A percentile compares a stretch with the other conserved stretches of the same genome.
Evolutionary conservation across 2,113 vertebrate species (phyloP).

Genomic region (Sturnus vulgaris): DNA sequence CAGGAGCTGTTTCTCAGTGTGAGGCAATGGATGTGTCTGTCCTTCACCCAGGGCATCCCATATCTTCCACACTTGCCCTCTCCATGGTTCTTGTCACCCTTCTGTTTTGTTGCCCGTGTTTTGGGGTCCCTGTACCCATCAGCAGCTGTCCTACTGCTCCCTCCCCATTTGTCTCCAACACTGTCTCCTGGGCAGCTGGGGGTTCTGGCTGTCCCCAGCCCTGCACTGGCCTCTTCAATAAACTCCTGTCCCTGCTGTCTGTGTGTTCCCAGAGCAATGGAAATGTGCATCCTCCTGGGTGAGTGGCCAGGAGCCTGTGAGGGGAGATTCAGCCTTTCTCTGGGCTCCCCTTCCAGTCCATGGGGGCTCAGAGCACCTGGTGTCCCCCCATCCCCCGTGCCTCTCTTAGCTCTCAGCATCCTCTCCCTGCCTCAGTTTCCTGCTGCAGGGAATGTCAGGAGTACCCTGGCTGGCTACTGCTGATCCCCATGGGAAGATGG

Average conservation of each 20-base stretch:
- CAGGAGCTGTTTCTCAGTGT: rapidly evolving
- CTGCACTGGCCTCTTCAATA: background rate
- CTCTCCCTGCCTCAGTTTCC: background rate
- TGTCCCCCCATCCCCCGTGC: rapidly evolving
- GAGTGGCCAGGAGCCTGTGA: background rate
- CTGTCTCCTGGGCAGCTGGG: background rate
- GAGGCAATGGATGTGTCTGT: background rate
- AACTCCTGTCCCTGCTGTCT: background rate
- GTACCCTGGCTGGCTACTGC: background rate
- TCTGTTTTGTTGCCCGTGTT: background rate
- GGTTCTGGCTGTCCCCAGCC: background rate
- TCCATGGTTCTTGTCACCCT: background rate
- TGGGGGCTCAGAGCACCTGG: background rate
- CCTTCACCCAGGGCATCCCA: background rate
- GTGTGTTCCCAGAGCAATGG: background rate
- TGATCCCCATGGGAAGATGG: rapidly evolving
- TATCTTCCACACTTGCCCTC: background rate
- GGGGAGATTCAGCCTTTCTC: background rate
- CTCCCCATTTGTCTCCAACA: background rate
- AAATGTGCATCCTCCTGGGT: background rate
- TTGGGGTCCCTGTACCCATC: background rate
- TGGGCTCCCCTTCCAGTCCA: background rate
- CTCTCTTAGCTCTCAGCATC: background rate
- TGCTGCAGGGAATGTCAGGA: background rate
- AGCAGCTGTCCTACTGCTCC: background rate